Base-by-base conservation (phyloP, 92 coral and sea anemone genomes). In the Pocillopora grandis region DNA sequence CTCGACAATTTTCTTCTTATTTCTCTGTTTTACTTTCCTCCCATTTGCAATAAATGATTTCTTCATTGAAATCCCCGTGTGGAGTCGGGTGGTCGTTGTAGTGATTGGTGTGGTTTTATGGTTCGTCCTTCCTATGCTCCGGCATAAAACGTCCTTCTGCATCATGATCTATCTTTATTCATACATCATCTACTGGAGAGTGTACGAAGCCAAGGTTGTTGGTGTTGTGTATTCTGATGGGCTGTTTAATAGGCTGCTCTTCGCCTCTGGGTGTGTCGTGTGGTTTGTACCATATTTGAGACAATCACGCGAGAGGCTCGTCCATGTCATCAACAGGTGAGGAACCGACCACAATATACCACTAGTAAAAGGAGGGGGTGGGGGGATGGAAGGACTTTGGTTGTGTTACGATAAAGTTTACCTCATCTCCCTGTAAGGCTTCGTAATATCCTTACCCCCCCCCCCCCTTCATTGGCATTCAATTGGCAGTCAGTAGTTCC, bases 21-120 rank as follows among this genome's bases (percentile, higher is more conserved):
- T 27, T 11, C 8, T 81, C 9, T 88, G 65, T 49, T 79, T 88
- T 61, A 88, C 91, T 16, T 83, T 84, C 63, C 19, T 81, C 13
- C 91, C 91, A 62, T 88, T 76, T 75, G 35, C 84, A 16, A 82
- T 87, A 62, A 56, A 87, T 19, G 81, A 88, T 17, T 88, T 81
- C 72, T 58, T 86, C 3, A 78, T 71, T 21, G 61, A 69, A 21
- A 82, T 77, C 19, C 84, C 87, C 12, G 48, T 66, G 49, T 67
- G 75, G 84, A 35, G 66, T 23, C 89, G 61, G 72, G 23, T 19
- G 31, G 13, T 35, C 2, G 31, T 71, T 49, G 71, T 85, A 52
- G 2, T 67, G 19, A 8, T 69, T 61, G 66, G 63, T 19, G 67
- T 68, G 16, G 11, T 85, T 23, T 19, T 85, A 2, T 85, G 89